Evolutionary conservation across 2,113 vertebrate species (phyloP), one percentile per base, ranked within the genome.

Genomic region (Lampris incognitus): DNA sequence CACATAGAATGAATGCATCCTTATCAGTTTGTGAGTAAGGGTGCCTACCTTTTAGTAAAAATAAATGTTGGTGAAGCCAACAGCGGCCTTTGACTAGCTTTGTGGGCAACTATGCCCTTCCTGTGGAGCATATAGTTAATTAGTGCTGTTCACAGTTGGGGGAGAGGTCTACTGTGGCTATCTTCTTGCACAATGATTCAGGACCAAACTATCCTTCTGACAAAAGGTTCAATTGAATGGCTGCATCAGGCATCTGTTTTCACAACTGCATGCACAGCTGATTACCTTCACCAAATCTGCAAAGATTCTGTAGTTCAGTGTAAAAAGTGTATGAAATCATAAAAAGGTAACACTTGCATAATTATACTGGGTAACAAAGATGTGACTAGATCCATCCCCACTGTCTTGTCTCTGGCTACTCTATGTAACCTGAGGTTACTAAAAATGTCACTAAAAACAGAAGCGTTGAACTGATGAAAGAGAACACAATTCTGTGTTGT

Each of bases 261-360:
- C 89, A 91, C 88, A 91, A 90, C 87, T 91, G 86, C 87, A 87
- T 89, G 85, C 82, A 83, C 65, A 79, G 57, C 9, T 65, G 41
- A 82, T 80, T 49, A 41, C 86, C 86, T 80, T 84, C 72, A 59
- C 58, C 86, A 76, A 42, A 54, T 78, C 87, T 85, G 89, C 85
- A 91, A 85, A 88, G 78, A 87, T 69, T 72, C 84, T 84, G 87
- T 87, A 87, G 86, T 88, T 85, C 90, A 89, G 87, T 91, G 88
- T 92, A 92, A 91, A 91, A 92, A 90, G 88, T 80, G 63, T 89
- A 85, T 87, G 81, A 88, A 89, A 91, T 87, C 84, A 85, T 86
- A 87, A 88, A 93, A 90, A 90, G 81, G 79, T 86, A 85, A 91
- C 79, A 82, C 83, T 92, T 94, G 91, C 91, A 92, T 92, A 91